Evolutionary conservation across 1,140 invertebrate species (phyloP).

Genomic region (Scylla paramamosain): DNA sequence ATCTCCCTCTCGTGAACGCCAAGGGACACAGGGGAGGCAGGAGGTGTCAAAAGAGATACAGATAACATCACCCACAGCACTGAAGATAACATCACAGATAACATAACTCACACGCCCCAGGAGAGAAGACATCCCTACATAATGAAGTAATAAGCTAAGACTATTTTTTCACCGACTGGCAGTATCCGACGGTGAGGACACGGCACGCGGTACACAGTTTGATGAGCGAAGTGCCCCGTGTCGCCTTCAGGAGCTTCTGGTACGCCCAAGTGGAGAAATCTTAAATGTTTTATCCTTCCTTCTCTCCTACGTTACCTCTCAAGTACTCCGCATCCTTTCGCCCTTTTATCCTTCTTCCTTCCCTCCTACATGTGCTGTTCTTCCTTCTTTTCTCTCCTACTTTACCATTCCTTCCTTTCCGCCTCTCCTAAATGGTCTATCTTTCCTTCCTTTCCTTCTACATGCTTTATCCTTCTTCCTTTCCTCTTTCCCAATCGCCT

Average conservation of each 20-base stretch:
- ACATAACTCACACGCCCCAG: neutral
- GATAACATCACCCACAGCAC: neutral
- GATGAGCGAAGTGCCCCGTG: neutral
- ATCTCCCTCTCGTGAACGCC: neutral
- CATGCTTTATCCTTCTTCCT: too few species aligned
- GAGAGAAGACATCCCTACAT: neutral
- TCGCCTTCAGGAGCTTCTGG: neutral
- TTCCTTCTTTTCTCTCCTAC: too few species aligned
- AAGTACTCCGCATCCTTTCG: too few species aligned
- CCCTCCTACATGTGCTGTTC: too few species aligned
- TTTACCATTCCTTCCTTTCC: too few species aligned
- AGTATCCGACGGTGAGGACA: neutral
- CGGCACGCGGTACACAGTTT: neutral
- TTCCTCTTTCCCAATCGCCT: too few species aligned
- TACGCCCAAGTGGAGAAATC: too few species aligned
- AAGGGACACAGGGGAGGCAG: neutral
- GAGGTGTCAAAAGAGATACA: neutral
- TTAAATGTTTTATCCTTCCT: too few species aligned
- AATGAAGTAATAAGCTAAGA: neutral
- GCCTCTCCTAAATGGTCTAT: too few species aligned
- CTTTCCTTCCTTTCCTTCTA: too few species aligned
- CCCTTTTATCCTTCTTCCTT: too few species aligned
- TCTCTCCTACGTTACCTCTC: too few species aligned
- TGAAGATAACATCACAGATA: neutral
- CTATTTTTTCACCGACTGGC: neutral